Conservation (phyloP, 2,888 invertebrate species). For the Lutraria lutraria region DNA sequence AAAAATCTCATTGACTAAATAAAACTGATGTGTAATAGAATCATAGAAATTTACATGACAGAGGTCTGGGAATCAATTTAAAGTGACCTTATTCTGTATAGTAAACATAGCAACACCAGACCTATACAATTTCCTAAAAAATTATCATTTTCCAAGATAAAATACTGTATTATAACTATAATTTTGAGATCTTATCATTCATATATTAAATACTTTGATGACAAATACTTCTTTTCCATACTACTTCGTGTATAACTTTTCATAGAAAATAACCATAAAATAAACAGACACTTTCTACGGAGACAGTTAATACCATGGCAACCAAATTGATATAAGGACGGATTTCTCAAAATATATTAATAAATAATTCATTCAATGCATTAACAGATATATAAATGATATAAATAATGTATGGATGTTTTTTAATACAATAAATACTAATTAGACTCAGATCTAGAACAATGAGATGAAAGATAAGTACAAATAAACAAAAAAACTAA, state of each 20-base stretch:
- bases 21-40: not conserved
- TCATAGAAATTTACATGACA: no score
- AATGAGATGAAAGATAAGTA: not conserved
- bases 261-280: not conserved
- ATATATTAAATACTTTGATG: not conserved
- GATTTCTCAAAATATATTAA: constrained; percentile 1
- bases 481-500: not conserved
- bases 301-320: not conserved
- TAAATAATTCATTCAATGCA: not conserved
- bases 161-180: no score
- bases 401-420: constrained; percentile 5
- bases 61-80: no score
- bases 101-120: no score
- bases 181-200: not conserved
- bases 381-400: not conserved
- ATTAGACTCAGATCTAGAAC: not conserved
- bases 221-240: not conserved
- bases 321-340: constrained; percentile 9
- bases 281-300: not conserved
- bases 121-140: no score
- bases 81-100: no score
- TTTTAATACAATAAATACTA: not conserved
- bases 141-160: no score
- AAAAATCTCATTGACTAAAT: not conserved
- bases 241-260: not conserved